phyloP scores from a whole-genome alignment of 92 coral and sea anemone genomes.

The Desmophyllum pertusum region DNA sequence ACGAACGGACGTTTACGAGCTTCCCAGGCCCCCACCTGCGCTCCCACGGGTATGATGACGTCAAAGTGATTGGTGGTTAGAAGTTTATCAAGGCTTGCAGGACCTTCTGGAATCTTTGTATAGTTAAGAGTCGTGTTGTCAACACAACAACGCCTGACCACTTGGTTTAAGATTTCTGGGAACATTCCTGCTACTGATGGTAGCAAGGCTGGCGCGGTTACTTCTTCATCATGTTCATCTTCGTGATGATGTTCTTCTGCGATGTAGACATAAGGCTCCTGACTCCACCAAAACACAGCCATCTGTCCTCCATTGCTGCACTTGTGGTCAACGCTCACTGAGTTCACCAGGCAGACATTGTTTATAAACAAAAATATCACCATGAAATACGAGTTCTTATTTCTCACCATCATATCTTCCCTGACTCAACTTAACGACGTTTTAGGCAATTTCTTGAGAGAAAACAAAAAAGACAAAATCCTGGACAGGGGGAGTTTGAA shows the following conservation, averaged over 20 bases:
- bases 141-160: constrained; percentile 61
- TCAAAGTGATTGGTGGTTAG: constrained; percentile 62
- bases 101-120: constrained; percentile 53
- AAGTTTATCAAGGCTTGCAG: constrained; percentile 54
- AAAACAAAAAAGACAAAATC: not conserved
- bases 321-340: constrained; percentile 41
- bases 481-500: not conserved
- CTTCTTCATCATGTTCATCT: not conserved
- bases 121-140: constrained; percentile 40
- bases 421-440: not conserved
- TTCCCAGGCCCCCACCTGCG: constrained; percentile 31
- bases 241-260: constrained; percentile 7
- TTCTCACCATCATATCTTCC: not conserved
- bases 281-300: constrained; percentile 68
- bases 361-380: constrained; percentile 13
- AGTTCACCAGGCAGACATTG: not conserved
- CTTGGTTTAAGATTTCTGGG: constrained; percentile 47
- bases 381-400: not conserved
- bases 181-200: constrained; percentile 59
- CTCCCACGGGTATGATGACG: constrained; percentile 66
- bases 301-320: constrained; percentile 44
- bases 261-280: constrained; percentile 71
- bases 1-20: constrained; percentile 62
- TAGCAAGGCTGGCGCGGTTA: not conserved
- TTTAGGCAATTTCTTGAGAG: not conserved